These are phyloP conservation scores for Hyposmocoma kahamanoa DNA, from an alignment of 1,140 invertebrate genomes.

Conservation along the genomic window DNA sequence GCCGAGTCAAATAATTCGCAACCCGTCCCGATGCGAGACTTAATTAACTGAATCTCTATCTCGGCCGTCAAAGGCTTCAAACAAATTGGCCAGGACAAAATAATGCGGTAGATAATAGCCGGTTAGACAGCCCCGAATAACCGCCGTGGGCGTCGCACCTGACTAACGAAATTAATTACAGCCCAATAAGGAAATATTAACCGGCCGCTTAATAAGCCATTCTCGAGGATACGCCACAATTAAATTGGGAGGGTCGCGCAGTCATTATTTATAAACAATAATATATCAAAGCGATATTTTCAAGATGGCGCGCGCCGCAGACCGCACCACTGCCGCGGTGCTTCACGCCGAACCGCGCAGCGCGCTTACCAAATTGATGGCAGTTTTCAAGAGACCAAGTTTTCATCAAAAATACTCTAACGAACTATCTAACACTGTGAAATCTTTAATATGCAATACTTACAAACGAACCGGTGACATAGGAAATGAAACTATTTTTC, in stretches of 20 bases:
- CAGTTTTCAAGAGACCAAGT: too few species aligned
- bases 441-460: too few species aligned
- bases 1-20: constrained; percentile 29
- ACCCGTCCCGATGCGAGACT: constrained; percentile 26
- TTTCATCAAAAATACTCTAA: too few species aligned
- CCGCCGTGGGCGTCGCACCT: constrained; percentile 62
- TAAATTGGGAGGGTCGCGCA: constrained; percentile 68
- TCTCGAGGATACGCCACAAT: constrained; percentile 67
- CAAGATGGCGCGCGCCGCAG: constrained; percentile 64
- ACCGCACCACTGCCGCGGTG: constrained; percentile 32
- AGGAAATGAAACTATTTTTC: too few species aligned
- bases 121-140: constrained; percentile 46
- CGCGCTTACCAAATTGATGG: neutral
- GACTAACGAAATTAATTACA: constrained; percentile 71
- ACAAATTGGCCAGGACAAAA: constrained; percentile 69
- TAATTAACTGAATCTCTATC: constrained; percentile 63
- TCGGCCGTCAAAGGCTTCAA: constrained; percentile 66
- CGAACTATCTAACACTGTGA: too few species aligned
- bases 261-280: constrained; percentile 73
- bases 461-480: too few species aligned
- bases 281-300: constrained; percentile 71
- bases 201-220: constrained; percentile 70
- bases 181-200: constrained; percentile 73
- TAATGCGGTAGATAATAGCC: constrained; percentile 66
- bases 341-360: constrained; percentile 17